phyloP scores from a whole-genome alignment of 2,888 invertebrate species.

The Chloromyia formosa region DNA sequence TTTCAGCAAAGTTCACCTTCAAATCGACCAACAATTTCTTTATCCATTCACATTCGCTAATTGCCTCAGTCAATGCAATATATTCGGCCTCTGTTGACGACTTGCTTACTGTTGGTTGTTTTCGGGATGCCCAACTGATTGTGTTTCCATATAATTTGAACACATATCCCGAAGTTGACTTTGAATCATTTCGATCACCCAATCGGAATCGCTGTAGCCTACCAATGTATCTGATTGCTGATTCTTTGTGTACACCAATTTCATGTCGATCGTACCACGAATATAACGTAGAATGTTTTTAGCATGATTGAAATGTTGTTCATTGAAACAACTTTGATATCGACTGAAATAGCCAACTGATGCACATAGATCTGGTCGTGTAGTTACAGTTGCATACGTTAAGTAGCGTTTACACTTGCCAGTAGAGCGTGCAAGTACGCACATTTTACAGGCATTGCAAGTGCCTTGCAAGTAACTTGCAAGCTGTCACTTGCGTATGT shows the following conservation, averaged over 20 bases:
- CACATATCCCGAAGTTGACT: slow-evolving; percentile 47
- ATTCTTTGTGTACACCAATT: background rate
- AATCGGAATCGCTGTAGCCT: slow-evolving; percentile 30
- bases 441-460: too few relatives aligned
- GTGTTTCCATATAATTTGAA: slow-evolving; percentile 48
- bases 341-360: slow-evolving; percentile 37
- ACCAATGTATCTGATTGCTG: background rate
- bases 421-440: too few relatives aligned
- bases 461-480: too few relatives aligned
- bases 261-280: background rate
- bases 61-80: slow-evolving; percentile 39
- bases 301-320: background rate
- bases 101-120: slow-evolving; percentile 43
- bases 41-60: slow-evolving; percentile 47
- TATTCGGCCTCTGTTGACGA: slow-evolving; percentile 49
- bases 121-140: background rate
- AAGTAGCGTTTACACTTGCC: too few relatives aligned
- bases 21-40: slow-evolving; percentile 28
- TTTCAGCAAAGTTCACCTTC: background rate
- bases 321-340: slow-evolving; percentile 51
- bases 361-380: slow-evolving; percentile 48
- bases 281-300: slow-evolving; percentile 11
- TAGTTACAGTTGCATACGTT: slow-evolving; percentile 51
- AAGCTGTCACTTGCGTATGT: too few relatives aligned
- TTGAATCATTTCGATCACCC: slow-evolving; percentile 47